These are phyloP conservation scores for Pedetes capensis DNA, from an alignment of 2,113 vertebrate genomes.

Conservation along the genomic window DNA sequence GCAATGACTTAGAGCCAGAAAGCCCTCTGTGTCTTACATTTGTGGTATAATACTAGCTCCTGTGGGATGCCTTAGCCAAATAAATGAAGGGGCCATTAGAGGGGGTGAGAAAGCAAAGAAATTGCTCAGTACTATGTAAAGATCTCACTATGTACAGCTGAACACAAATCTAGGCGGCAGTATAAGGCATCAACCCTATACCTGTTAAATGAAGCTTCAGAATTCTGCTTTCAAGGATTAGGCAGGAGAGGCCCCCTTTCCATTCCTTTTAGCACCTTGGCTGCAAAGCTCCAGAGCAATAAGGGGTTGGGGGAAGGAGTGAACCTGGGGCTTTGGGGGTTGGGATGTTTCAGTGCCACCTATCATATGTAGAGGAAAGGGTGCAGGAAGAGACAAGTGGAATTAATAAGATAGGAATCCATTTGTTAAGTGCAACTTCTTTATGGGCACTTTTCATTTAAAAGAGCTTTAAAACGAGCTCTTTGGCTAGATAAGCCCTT, in stretches of 20 bases:
- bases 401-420: conserved; percentile 35
- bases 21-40: conserved; percentile 7
- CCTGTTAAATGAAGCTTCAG: background rate
- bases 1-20: background rate
- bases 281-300: conserved; percentile 24
- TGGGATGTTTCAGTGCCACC: background rate
- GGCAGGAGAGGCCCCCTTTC: background rate
- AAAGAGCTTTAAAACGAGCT: conserved; percentile 39
- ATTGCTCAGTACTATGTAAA: background rate
- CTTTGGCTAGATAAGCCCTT: conserved; percentile 41
- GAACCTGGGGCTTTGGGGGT: background rate
- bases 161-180: conserved; percentile 5
- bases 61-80: conserved; percentile 7
- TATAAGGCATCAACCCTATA: background rate
- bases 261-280: conserved; percentile 57
- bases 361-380: background rate
- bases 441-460: conserved; percentile 38
- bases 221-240: conserved; percentile 29
- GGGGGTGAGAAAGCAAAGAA: background rate
- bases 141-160: background rate
- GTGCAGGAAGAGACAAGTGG: background rate
- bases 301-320: background rate
- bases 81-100: background rate
- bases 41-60: conserved; percentile 23
- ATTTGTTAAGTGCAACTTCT: conserved; percentile 41